Percentiles rank a stretch among this genome's conserved stretches.
These are phyloP conservation scores for Saturnia pavonia DNA, from an alignment of 2,888 invertebrate genomes.

Conservation along the genomic window DNA sequence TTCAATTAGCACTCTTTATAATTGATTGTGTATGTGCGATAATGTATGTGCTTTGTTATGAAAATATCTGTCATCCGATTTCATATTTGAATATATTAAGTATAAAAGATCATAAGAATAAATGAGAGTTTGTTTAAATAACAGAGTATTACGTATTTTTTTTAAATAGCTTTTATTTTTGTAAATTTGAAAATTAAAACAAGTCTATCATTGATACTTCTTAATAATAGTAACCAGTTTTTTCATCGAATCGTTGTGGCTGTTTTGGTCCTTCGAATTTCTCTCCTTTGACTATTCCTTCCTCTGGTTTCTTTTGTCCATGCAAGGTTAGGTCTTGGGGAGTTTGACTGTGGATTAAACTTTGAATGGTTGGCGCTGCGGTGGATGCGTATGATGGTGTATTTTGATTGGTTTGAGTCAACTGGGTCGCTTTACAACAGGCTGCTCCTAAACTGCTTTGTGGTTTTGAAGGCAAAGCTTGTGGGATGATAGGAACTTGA, in stretches of 20 bases:
- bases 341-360: background rate
- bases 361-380: background rate
- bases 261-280: constrained; percentile 59
- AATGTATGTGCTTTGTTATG: too few relatives aligned
- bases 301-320: background rate
- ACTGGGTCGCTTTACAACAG: constrained; percentile 17
- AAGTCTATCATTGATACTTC: constrained; percentile 37
- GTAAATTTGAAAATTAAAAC: background rate
- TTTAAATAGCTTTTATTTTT: background rate
- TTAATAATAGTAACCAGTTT: constrained; percentile 71
- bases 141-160: too few relatives aligned
- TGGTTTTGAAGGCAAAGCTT: constrained; percentile 26
- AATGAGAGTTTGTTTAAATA: too few relatives aligned
- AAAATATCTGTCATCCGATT: too few relatives aligned
- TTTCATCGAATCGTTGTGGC: constrained; percentile 62
- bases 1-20: too few relatives aligned
- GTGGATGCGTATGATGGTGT: background rate
- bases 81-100: too few relatives aligned
- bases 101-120: too few relatives aligned
- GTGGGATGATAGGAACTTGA: constrained; percentile 18
- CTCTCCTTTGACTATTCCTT: constrained; percentile 42
- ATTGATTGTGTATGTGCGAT: too few relatives aligned
- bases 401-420: background rate
- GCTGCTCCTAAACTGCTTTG: constrained; percentile 2
- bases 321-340: background rate